Percentiles rank a stretch among this genome's conserved stretches.
Evolutionary conservation across 2,888 invertebrate species (phyloP).

Genomic region (Trichopoda pennipes): DNA sequence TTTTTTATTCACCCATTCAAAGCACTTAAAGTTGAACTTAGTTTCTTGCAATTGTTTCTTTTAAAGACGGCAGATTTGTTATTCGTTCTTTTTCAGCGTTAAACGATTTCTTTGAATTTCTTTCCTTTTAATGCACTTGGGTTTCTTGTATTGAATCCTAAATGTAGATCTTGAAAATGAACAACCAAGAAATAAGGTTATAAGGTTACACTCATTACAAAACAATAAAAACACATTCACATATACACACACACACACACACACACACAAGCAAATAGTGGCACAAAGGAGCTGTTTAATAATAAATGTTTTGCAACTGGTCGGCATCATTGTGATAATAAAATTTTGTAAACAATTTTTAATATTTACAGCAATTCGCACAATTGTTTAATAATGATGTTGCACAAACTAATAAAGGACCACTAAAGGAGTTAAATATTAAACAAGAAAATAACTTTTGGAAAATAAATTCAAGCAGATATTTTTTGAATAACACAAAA

Average conservation of each 20-base stretch:
- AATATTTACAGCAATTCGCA: slow-evolving; percentile 10
- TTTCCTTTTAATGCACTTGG: slow-evolving; percentile 57
- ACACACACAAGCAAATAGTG: slow-evolving; percentile 1
- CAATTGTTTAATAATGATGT: slow-evolving; percentile 35
- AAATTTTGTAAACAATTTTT: slow-evolving; percentile 20
- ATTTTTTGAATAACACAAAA: too few relatives aligned
- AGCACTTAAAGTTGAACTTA: slow-evolving; percentile 35
- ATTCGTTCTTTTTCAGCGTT: slow-evolving; percentile 23
- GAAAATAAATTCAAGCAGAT: too few relatives aligned
- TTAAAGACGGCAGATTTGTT: slow-evolving; percentile 15
- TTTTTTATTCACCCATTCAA: slow-evolving; percentile 22
- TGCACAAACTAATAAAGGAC: slow-evolving; percentile 7
- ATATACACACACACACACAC: too few relatives aligned
- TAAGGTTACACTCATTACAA: slow-evolving; percentile 71
- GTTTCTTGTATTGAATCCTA: slow-evolving; percentile 38
- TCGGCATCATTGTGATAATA: slow-evolving; percentile 34
- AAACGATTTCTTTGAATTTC: slow-evolving; percentile 57
- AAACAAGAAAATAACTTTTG: too few relatives aligned
- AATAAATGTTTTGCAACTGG: slow-evolving; percentile 58
- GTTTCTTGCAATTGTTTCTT: slow-evolving; percentile 27
- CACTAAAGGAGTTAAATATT: neutral
- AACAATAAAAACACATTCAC: slow-evolving; percentile 20
- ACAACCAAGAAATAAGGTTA: slow-evolving; percentile 70
- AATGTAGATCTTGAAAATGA: slow-evolving; percentile 7
- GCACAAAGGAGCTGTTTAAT: slow-evolving; percentile 33